Evolutionary conservation across 2,888 invertebrate genomes (phyloP).

Genomic region (Nycteola revayana): DNA sequence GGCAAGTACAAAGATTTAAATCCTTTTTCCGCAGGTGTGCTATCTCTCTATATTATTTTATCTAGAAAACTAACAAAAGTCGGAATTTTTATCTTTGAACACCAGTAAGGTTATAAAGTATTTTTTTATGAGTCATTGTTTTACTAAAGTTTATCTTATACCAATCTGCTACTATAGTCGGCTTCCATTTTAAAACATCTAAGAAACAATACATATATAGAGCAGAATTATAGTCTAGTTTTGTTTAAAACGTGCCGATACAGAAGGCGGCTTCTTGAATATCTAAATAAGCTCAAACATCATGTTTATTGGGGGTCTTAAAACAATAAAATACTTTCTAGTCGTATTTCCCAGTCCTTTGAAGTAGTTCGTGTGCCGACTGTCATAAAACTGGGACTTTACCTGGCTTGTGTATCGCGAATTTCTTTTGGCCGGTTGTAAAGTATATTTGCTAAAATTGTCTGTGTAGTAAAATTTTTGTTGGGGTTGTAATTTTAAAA

Average conservation of each 20-base stretch:
- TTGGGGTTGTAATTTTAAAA: constrained; percentile 6
- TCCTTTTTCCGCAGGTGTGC: too few species aligned
- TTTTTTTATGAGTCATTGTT: too few species aligned
- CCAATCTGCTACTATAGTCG: constrained; percentile 9
- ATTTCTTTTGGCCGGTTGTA: constrained; percentile 30
- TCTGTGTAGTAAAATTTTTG: neutral
- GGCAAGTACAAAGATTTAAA: too few species aligned
- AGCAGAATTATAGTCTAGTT: neutral
- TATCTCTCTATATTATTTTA: too few species aligned
- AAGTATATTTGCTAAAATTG: neutral
- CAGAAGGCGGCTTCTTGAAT: constrained; percentile 58
- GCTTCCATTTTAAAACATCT: neutral
- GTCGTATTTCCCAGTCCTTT: constrained; percentile 22
- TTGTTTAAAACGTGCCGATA: constrained; percentile 31
- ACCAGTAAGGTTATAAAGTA: too few species aligned
- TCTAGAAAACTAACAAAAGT: too few species aligned
- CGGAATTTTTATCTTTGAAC: too few species aligned
- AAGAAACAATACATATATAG: neutral
- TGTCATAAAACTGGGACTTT: constrained; percentile 40
- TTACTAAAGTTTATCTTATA: constrained; percentile 5
- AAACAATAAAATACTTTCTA: constrained; percentile 67
- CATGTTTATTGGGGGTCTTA: constrained; percentile 52
- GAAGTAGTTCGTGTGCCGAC: constrained; percentile 14
- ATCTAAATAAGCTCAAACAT: constrained; percentile 42
- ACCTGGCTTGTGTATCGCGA: constrained; percentile 57